Base-by-base conservation (phyloP, 1,140 invertebrate species). In the Mamestra configurata region DNA sequence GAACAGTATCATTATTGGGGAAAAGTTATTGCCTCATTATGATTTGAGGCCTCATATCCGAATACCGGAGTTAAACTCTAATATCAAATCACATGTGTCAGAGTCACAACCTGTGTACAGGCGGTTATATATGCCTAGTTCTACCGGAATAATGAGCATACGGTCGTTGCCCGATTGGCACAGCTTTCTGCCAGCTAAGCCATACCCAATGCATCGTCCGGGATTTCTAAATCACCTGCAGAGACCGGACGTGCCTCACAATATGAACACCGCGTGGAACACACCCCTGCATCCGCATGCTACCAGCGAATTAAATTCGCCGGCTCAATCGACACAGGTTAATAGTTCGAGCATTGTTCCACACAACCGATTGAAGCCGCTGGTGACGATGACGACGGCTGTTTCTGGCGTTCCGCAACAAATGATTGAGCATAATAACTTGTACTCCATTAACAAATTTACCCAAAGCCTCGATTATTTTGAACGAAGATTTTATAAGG, bases 401-500 rank as follows among this genome's bases (percentile, higher is more conserved):
- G 40, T 49, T 46, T 27, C 37, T 46, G 22, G 1, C 57, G 43
- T 24, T n/a, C n/a, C 24, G 24, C 59, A 53, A 68, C 27, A 40
- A 37, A 24, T 24, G 4, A 27, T n/a, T 10, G 11, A 18, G 4
- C 59, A 66, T 13, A 49, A 68, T 37, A 77, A 53, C 31, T 27
- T 66, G 61, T 13, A 20, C 4, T 11, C 24, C 22, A 43, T 64
- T 27, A 71, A 82, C 1, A 66, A 66, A 49, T 89, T 87, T 79
- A 79, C 43, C 1, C 31, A 73, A 68, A 79, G 83, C 43, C 72
- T 92, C 7, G 83, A 88, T 37, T 18, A 66, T 35, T 80, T 92
- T 20, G 86, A 92, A 64, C 79, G 82, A 64, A 83, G 83, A 57
- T 87, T 92, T 83, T 90, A 90, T 81, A 64, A 84, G 85, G 90